phyloP scores from a whole-genome alignment of 2,888 invertebrate species.

The Plutella xylostella region DNA sequence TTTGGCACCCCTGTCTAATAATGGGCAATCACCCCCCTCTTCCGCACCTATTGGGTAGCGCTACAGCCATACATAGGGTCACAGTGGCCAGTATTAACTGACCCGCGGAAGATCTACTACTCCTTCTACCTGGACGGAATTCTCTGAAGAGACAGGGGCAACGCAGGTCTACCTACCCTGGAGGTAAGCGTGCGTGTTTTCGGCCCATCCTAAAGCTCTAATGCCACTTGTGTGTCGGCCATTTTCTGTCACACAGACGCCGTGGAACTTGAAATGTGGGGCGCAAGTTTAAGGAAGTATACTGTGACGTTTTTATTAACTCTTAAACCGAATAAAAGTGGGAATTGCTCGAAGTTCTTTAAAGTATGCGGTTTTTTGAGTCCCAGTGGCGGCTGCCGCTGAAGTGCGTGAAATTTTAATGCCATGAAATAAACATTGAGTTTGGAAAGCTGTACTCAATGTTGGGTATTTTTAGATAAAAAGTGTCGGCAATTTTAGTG shows the following conservation, averaged over 20 bases:
- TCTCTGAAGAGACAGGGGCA: conserved; percentile 14
- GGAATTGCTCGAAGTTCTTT: conserved; percentile 45
- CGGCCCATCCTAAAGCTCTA: conserved; percentile 49
- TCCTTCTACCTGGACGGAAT: background rate
- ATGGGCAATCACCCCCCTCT: conserved; percentile 55
- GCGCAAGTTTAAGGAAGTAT: conserved; percentile 49
- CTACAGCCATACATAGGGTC: conserved; percentile 5
- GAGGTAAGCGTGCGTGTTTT: conserved; percentile 45
- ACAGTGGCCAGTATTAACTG: background rate
- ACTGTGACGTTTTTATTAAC: conserved; percentile 58
- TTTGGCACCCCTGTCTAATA: conserved; percentile 63
- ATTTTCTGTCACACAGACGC: conserved; percentile 61
- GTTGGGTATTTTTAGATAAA: too few relatives aligned
- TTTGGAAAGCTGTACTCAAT: too few relatives aligned
- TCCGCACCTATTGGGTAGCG: conserved; percentile 19
- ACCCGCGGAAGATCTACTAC: background rate
- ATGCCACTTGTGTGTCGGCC: conserved; percentile 64
- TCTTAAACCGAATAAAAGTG: conserved; percentile 52
- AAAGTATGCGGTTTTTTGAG: conserved; percentile 40
- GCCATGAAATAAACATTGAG: background rate
- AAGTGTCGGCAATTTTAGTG: too few relatives aligned
- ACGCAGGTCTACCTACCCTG: conserved; percentile 29
- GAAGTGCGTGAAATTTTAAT: background rate
- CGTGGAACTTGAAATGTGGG: conserved; percentile 49
- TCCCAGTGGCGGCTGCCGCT: background rate